phyloP scores from a whole-genome alignment of 53 echinoderm and acorn worm species.

The Temnopleurus reevesii region DNA sequence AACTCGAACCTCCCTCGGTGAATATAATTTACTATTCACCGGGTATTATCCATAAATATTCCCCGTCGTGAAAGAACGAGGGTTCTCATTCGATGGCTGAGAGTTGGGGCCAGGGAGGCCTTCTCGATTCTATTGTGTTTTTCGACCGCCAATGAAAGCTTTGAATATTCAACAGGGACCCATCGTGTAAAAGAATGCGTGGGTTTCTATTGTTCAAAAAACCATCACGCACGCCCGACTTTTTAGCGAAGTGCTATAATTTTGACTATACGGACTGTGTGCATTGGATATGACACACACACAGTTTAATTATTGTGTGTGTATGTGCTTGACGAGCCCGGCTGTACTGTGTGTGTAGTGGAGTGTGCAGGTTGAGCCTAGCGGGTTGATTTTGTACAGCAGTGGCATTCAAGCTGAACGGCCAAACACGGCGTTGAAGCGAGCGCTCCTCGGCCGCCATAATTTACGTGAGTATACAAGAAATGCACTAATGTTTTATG shows the following conservation, averaged over 20 bases:
- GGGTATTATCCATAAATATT: too few relatives aligned
- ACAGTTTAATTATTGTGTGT: not conserved
- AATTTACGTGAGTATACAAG: constrained; percentile 19
- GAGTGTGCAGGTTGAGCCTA: not conserved
- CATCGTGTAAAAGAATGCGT: constrained; percentile 43
- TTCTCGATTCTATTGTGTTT: constrained; percentile 38
- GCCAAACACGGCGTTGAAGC: constrained; percentile 11
- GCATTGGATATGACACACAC: not conserved
- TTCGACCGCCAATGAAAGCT: constrained; percentile 34
- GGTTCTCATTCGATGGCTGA: too few relatives aligned
- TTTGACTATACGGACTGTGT: too few relatives aligned
- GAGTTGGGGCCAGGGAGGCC: constrained; percentile 18
- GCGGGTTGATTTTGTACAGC: constrained; percentile 38
- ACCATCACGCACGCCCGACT: constrained; percentile 18
- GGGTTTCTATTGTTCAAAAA: constrained; percentile 29
- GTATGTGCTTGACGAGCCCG: not conserved
- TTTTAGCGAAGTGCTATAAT: not conserved
- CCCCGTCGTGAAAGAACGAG: too few relatives aligned
- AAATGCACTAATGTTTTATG: not conserved
- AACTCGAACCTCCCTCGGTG: too few relatives aligned
- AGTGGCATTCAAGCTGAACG: constrained; percentile 54
- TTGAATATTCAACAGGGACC: constrained; percentile 53
- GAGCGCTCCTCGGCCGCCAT: constrained; percentile 16
- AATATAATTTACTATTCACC: too few relatives aligned
- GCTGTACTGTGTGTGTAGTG: not conserved